A percentile compares a stretch with the other conserved stretches of the same genome.
These are phyloP conservation scores for Melanostoma mellinum DNA, from an alignment of 2,888 invertebrate genomes.

Conservation along the genomic window DNA sequence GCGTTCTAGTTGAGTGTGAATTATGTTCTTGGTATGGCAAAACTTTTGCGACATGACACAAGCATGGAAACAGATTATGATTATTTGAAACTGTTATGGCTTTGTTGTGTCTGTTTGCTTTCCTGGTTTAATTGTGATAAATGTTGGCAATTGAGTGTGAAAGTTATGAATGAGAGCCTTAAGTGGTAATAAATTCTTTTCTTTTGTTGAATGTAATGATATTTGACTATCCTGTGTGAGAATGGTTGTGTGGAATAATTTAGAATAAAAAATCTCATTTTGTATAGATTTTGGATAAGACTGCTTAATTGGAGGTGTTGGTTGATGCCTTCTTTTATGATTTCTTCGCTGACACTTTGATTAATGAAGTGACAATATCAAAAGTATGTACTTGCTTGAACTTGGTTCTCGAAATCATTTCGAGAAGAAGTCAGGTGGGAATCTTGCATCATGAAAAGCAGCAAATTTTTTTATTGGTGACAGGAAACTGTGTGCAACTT, in stretches of 20 bases:
- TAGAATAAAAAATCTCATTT: conserved; percentile 4
- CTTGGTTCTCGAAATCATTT: too few species aligned
- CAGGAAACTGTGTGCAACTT: too few species aligned
- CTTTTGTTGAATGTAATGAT: conserved; percentile 26
- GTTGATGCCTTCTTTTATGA: too few species aligned
- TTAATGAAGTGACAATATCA: too few species aligned
- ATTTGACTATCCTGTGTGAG: background rate
- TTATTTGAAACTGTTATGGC: conserved; percentile 46
- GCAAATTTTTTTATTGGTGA: too few species aligned
- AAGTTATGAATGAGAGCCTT: conserved; percentile 64
- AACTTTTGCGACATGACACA: conserved; percentile 39
- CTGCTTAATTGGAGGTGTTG: too few species aligned
- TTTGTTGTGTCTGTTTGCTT: conserved; percentile 45
- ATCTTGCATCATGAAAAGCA: too few species aligned
- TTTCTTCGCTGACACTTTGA: too few species aligned
- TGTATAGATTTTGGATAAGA: background rate
- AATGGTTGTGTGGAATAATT: too few species aligned
- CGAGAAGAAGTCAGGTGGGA: too few species aligned
- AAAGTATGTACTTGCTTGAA: too few species aligned
- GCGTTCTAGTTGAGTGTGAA: conserved; percentile 26
- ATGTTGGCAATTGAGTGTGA: conserved; percentile 67
- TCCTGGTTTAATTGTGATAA: conserved; percentile 61
- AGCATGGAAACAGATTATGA: conserved; percentile 4
- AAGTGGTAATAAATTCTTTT: conserved; percentile 62
- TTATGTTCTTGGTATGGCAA: background rate